Evolutionary conservation across 2,888 invertebrate genomes (phyloP).

Genomic region (Pristionchus japonicus): DNA sequence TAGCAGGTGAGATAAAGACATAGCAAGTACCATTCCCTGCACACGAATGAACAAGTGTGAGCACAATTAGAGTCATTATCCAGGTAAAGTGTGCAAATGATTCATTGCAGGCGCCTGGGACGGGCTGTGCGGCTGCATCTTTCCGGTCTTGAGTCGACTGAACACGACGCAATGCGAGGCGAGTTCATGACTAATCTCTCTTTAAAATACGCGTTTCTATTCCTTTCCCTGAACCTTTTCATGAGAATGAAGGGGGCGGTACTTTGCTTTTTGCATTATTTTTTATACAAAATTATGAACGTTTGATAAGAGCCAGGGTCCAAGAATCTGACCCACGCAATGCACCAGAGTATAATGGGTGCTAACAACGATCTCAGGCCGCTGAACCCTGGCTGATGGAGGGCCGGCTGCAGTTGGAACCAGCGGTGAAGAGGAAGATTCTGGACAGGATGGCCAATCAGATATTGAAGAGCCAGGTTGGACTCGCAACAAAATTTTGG

Average conservation of each 20-base stretch:
- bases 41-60: not conserved
- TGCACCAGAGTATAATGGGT: too few relatives aligned
- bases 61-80: too few relatives aligned
- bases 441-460: conserved; percentile 4
- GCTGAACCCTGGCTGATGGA: not conserved
- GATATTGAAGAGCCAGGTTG: not conserved
- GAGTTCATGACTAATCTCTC: not conserved
- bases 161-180: conserved; percentile 25
- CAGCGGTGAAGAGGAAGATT: not conserved
- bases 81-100: not conserved
- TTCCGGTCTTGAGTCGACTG: not conserved
- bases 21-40: not conserved
- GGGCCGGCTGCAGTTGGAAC: conserved; percentile 3
- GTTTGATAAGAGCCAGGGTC: too few relatives aligned
- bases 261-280: too few relatives aligned
- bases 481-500: not conserved
- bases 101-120: not conserved
- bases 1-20: not conserved
- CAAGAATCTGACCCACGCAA: too few relatives aligned
- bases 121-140: conserved; percentile 26
- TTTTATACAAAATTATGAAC: too few relatives aligned
- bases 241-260: too few relatives aligned
- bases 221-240: too few relatives aligned
- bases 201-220: not conserved
- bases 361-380: not conserved